Conservation (phyloP, 1,140 invertebrate genomes). For the Atopsyche davidsoni region DNA sequence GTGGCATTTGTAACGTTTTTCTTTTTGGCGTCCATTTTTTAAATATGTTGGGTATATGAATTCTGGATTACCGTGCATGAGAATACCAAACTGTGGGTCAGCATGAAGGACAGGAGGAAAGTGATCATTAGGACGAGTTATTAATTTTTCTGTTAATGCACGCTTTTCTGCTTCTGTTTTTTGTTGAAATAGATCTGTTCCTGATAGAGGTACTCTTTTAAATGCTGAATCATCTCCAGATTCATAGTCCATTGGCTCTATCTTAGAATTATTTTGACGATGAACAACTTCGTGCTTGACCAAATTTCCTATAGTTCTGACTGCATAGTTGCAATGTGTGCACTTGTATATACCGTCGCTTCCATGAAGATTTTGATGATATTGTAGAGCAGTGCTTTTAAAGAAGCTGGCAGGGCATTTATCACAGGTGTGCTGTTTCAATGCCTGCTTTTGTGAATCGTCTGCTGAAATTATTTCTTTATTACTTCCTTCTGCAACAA, state of each 20-base stretch:
- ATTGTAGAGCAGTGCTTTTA: constrained; percentile 62
- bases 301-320: constrained; percentile 70
- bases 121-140: constrained; percentile 47
- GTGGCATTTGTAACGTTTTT: constrained; percentile 74
- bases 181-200: constrained; percentile 56
- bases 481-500: constrained; percentile 35
- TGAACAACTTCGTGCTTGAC: constrained; percentile 60
- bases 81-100: constrained; percentile 60
- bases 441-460: constrained; percentile 18
- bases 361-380: constrained; percentile 67
- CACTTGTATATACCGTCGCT: constrained; percentile 66
- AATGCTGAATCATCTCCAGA: constrained; percentile 43
- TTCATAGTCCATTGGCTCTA: constrained; percentile 37
- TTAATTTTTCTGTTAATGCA: constrained; percentile 44
- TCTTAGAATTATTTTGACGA: constrained; percentile 10
- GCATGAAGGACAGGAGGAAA: constrained; percentile 44
- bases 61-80: constrained; percentile 67
- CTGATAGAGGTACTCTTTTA: constrained; percentile 55
- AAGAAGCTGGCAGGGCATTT: constrained; percentile 66
- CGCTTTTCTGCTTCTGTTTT: constrained; percentile 54
- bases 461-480: constrained; percentile 8
- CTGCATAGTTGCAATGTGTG: constrained; percentile 76
- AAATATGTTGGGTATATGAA: constrained; percentile 70
- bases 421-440: constrained; percentile 49
- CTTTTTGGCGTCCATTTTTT: constrained; percentile 67